Evolutionary conservation across 2,888 invertebrate genomes (phyloP), one percentile per base, ranked within the genome.

Genomic region (Eupithecia subfuscata): DNA sequence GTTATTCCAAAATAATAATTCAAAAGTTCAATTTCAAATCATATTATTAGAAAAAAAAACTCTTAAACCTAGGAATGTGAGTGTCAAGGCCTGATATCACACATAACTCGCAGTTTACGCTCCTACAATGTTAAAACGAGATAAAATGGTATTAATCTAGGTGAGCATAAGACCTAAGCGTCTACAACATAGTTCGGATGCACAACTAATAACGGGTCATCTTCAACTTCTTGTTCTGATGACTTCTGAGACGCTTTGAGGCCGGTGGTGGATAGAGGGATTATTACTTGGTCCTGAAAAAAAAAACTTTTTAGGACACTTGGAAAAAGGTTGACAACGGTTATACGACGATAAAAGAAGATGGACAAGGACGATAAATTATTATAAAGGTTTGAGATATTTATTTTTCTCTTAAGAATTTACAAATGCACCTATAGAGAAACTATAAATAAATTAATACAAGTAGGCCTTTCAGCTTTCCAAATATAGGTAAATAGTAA

Each of bases 121-220:
- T 56, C n/a, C 22, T 22, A 60, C 25, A 14, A 60, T 25, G 60
- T 25, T 60, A 11, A 60, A 60, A 25, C 60, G 60, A 68, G 40
- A 3, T 40, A 45, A 43, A 68, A 68, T 25, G 2, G 37, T 67
- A 43, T 22, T 5, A 22, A 67, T 11, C 67, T 68, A 68, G 14
- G 5, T 12, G 0, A 68, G n/a, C 11, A 0, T 2, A 14, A 14
- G 1, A 25, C 6, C 22, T 76, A 75, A 45, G 94, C 89, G 81
- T 98, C 98, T 68, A 98, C 96, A 69, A 98, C 96, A 89, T 99
- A 99, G 93, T 99, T 99, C 0, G 99, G 99, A 95, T 99, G 99
- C 0, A 99, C 99, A 22, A 99, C 98, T 8, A 99, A 92, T 64
- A 98, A 90, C 0, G 98, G 98, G 91, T 99, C 98, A 48, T 97